Conservation (phyloP, 2,113 vertebrate species). For the Etia nguti region DNA sequence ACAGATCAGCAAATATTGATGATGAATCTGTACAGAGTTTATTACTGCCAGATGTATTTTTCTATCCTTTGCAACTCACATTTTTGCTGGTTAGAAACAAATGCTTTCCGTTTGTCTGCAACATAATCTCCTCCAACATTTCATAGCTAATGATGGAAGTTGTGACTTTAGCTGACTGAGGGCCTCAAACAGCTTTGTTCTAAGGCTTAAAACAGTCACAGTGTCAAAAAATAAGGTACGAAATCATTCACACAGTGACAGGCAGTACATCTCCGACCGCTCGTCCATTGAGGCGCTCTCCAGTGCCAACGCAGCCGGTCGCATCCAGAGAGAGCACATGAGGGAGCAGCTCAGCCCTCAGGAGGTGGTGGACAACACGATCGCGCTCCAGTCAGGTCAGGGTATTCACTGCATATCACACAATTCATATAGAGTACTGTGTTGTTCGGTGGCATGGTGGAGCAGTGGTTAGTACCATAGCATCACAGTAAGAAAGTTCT, state of each 20-base stretch:
- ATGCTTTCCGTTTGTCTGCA: not conserved
- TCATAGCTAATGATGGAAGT: not conserved
- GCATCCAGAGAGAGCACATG: conserved; percentile 70
- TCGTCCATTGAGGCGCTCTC: conserved; percentile 78
- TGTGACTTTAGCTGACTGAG: not conserved
- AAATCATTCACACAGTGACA: conserved; percentile 61
- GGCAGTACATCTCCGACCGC: conserved; percentile 76
- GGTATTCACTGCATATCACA: fast-evolving
- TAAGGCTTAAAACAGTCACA: not conserved
- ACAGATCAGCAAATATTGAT: not conserved
- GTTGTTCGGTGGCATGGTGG: not conserved
- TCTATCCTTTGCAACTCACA: not conserved
- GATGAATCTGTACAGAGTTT: not conserved
- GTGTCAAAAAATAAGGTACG: not conserved
- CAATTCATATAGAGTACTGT: not conserved
- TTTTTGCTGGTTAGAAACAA: not conserved
- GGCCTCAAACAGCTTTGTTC: not conserved
- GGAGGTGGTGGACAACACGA: conserved; percentile 77
- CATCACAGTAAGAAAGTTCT: not conserved
- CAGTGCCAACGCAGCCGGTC: conserved; percentile 77
- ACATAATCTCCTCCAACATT: not conserved
- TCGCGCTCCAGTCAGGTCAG: conserved; percentile 81
- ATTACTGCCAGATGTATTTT: not conserved
- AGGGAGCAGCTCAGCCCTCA: conserved; percentile 74
- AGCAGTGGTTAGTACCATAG: fast-evolving